Base-by-base conservation (phyloP, 2,797 vertebrate genomes). In the Mormyrops boulengeri region DNA sequence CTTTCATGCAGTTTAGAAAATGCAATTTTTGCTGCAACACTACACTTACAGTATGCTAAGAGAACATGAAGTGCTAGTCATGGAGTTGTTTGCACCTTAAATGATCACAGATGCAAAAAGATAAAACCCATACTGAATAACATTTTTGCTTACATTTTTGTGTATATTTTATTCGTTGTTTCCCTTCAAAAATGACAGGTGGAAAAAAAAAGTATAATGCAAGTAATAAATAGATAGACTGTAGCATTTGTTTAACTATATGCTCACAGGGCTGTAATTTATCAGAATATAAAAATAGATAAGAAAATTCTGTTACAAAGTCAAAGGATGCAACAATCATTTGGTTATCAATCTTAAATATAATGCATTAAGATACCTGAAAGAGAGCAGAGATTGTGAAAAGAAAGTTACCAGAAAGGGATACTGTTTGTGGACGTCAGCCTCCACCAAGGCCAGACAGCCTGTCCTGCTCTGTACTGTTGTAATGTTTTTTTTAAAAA, bases 261-360 rank as follows among this genome's bases (percentile, higher is more conserved):
- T 55, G 85, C 85, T 86, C 85, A 52, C 50, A 55, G 85, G 55
- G 85, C 85, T 34, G 22, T 11, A 86, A 50, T 89, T 89, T 12
- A 49, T 86, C 57, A 49, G 2, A 30, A 89, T 89, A 89, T 17
- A 89, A 89, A 89, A 89, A 89, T 89, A 89, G 55, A 86, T 89
- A 89, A 6, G 82, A 89, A 86, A 89, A 86, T 86, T 77, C 85
- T 89, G 85, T 55, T 87, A 89, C 52, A 89, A 89, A 89, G 82
- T 49, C 55, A 57, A 55, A 89, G 26, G 47, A 77, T 50, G 88
- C 60, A 77, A 22, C 49, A 89, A 84, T 57, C 4, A 4, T 82
- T 84, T 82, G 73, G 50, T 52, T 89, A 84, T 82, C 41, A 52
- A 49, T 86, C 84, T 53, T 53, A 38, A 49, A 44, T 49, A n/a